phyloP scores from a whole-genome alignment of 2,888 invertebrate genomes.

The Steinernema scapterisci region DNA sequence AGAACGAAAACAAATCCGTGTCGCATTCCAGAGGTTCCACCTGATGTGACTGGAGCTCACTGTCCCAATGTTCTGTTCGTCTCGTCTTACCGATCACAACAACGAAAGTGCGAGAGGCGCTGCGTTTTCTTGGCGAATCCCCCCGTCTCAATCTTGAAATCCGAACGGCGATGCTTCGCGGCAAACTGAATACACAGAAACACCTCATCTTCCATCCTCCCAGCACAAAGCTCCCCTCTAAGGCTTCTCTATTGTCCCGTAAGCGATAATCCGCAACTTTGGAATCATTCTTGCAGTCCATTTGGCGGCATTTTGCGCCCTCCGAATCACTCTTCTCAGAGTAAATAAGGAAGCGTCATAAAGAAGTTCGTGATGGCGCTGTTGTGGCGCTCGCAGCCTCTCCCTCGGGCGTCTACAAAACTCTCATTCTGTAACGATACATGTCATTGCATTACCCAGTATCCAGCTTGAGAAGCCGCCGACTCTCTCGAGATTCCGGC shows the following conservation, averaged over 20 bases:
- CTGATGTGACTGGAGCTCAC: too few species aligned
- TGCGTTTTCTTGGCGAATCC: too few species aligned
- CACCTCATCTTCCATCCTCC: not conserved
- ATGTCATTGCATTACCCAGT: not conserved
- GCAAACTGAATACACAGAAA: not conserved
- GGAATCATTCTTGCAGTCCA: too few species aligned
- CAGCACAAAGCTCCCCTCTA: too few species aligned
- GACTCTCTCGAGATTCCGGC: not conserved
- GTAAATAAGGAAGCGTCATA: conserved; percentile 7
- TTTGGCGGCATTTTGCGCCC: not conserved
- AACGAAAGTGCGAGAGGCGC: too few species aligned
- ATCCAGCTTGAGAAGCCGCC: not conserved
- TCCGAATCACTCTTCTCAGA: not conserved
- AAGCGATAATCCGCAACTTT: too few species aligned
- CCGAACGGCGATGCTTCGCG: too few species aligned
- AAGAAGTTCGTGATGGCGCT: not conserved
- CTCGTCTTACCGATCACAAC: too few species aligned
- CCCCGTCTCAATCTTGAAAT: too few species aligned
- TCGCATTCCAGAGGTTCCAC: too few species aligned
- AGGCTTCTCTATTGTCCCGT: not conserved
- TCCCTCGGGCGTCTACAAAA: not conserved
- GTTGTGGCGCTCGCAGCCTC: not conserved
- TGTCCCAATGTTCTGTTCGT: too few species aligned
- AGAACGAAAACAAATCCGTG: too few species aligned
- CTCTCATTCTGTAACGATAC: not conserved